Evolutionary conservation across 37 sponge, comb jelly and placozoan species (phyloP), one percentile per base, ranked within the genome.

Genomic region (Mnemiopsis leidyi): DNA sequence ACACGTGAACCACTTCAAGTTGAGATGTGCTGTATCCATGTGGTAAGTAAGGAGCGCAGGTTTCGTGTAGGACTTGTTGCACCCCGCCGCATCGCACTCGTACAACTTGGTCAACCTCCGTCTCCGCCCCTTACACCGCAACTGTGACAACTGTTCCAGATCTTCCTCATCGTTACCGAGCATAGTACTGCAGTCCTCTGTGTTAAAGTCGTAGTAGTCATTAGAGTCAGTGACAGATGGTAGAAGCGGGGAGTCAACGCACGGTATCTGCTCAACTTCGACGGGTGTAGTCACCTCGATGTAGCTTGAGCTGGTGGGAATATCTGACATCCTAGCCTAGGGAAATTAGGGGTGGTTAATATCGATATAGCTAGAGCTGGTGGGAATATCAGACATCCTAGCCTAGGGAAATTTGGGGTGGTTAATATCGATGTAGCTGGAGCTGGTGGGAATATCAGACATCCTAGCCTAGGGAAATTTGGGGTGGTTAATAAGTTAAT

Each of bases 1-100:
- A 29, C 82, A 79, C 82, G 82, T 79, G 36, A 79, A 79, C 82
- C 82, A 79, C 82, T 79, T 79, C 23, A 79, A 29, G 38, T 79
- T 79, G 36, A 33, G 36, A 33, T 79, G 82, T 0, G 38, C 36
- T 33, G 82, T 79, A 31, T 79, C 82, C 23, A 79, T 33, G 36
- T 79, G 82, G 82, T 79, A 79, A 7, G 82, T 36, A 34, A 79
- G 29, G 36, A 23, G 82, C 9, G 82, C 35, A 2, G 82, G 82
- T 31, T 79, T 79, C 3, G 38, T 23, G 82, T 79, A 79, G 23
- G 82, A 79, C 29, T 79, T 79, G 38, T 35, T 35, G 29, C 82
- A 79, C 33, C 36, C 82, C 5, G 82, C 36, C 37, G 36, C 36
- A 28, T 5, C 32, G 21, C 82, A 79, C 37, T 79, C 82, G 38